A percentile compares a stretch with the other conserved stretches of the same genome.
Conservation (phyloP, 2,888 invertebrate species). For the Aphelenchoides bicaudatus region DNA sequence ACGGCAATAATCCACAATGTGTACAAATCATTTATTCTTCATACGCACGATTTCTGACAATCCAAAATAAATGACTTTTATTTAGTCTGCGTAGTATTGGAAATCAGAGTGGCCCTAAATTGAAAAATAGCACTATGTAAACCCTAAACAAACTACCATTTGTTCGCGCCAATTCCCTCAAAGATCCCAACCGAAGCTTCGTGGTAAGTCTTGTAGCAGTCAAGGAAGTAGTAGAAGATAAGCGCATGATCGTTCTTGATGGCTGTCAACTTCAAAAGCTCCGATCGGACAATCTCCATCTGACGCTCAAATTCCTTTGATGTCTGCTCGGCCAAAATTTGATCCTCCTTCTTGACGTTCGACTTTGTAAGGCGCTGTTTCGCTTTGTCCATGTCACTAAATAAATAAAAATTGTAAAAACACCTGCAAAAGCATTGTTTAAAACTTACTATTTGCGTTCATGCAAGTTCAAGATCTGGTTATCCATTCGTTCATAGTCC, state of each 20-base stretch:
- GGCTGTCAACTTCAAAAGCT: conserved; percentile 20
- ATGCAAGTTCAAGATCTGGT: conserved; percentile 13
- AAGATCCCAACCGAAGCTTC: conserved; percentile 15
- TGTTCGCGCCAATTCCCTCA: conserved; percentile 17
- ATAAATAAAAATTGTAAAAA: neutral
- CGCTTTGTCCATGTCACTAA: neutral
- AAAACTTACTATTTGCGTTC: neutral
- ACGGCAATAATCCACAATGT: too few species aligned
- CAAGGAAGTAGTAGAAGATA: conserved; percentile 22
- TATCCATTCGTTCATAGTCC: conserved; percentile 13
- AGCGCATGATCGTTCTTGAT: conserved; percentile 24
- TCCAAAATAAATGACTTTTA: too few species aligned
- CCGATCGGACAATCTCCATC: conserved; percentile 19
- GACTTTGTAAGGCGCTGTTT: too few species aligned
- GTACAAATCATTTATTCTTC: too few species aligned
- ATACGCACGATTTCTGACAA: too few species aligned
- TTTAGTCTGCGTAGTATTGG: too few species aligned
- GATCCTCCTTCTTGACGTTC: conserved; percentile 7
- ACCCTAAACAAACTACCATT: conserved; percentile 5
- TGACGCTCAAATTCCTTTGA: conserved; percentile 22
- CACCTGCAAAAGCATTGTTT: neutral
- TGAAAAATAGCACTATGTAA: too few species aligned
- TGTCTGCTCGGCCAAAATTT: neutral
- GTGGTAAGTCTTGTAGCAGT: conserved; percentile 15
- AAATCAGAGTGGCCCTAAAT: too few species aligned